Evolutionary conservation across 2,888 invertebrate species (phyloP).

Genomic region (Melitaea athalia): DNA sequence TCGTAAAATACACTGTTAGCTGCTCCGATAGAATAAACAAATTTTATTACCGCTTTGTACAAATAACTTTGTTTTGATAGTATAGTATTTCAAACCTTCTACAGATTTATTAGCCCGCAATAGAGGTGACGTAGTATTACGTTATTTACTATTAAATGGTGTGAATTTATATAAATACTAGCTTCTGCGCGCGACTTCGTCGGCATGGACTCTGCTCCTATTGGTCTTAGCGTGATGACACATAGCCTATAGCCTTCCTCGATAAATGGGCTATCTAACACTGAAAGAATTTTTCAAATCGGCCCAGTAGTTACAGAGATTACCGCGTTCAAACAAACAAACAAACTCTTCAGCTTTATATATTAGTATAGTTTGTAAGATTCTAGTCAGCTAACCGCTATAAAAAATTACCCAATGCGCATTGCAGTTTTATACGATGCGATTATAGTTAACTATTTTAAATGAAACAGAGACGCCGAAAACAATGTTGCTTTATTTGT

Average conservation of each 20-base stretch:
- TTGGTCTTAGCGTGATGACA: too few relatives aligned
- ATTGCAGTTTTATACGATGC: constrained; percentile 1
- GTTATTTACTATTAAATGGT: too few relatives aligned
- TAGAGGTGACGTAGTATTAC: neutral
- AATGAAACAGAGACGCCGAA: neutral
- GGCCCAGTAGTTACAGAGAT: too few relatives aligned
- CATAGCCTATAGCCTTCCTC: too few relatives aligned
- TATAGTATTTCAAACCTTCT: constrained; percentile 12
- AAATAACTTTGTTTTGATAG: constrained; percentile 16
- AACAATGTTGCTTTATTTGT: constrained; percentile 1
- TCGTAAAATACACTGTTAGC: neutral
- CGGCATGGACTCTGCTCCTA: too few relatives aligned
- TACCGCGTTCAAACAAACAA: too few relatives aligned
- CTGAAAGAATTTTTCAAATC: too few relatives aligned
- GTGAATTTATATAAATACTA: neutral
- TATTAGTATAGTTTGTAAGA: too few relatives aligned
- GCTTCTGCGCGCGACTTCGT: too few relatives aligned
- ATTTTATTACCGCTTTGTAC: constrained; percentile 3
- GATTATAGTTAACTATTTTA: neutral
- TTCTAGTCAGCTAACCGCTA: neutral
- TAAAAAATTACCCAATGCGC: neutral
- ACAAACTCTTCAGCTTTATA: too few relatives aligned
- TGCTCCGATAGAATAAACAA: neutral
- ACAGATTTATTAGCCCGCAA: constrained; percentile 20
- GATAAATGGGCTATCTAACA: too few relatives aligned